These are phyloP conservation scores for Scarus forsteni DNA, from an alignment of 2,797 vertebrate genomes.

Conservation along the genomic window DNA sequence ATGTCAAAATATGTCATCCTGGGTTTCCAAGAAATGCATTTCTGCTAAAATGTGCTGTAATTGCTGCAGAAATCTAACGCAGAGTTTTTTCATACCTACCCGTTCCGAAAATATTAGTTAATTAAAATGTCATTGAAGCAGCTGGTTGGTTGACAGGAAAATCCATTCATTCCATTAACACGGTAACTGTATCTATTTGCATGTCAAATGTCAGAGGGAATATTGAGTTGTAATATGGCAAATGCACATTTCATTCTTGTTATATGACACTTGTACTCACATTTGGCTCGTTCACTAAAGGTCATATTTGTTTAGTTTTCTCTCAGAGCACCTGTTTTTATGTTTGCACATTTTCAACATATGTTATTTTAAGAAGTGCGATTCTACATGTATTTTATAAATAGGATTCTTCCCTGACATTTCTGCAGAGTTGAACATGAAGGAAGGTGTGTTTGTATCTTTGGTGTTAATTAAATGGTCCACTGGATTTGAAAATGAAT, in stretches of 20 bases:
- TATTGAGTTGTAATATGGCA: slow-evolving; percentile 72
- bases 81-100: slow-evolving; percentile 43
- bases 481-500: slow-evolving; percentile 52
- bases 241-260: slow-evolving; percentile 64
- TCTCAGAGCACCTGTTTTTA: slow-evolving; percentile 17
- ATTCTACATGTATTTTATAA: slow-evolving; percentile 1
- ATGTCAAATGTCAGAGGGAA: slow-evolving; percentile 72
- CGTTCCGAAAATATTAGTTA: slow-evolving; percentile 60
- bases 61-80: slow-evolving; percentile 52
- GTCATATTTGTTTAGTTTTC: slow-evolving; percentile 24
- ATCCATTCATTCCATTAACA: slow-evolving; percentile 78
- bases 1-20: slow-evolving; percentile 36
- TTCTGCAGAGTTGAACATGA: slow-evolving; percentile 27
- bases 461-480: slow-evolving; percentile 57
- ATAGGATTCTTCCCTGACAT: slow-evolving; percentile 4
- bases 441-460: slow-evolving; percentile 18
- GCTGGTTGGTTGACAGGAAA: slow-evolving; percentile 70
- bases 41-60: slow-evolving; percentile 42
- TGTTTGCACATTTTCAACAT: neutral
- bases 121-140: slow-evolving; percentile 73
- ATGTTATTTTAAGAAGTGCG: slow-evolving; percentile 4
- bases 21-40: slow-evolving; percentile 39
- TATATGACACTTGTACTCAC: slow-evolving; percentile 56
- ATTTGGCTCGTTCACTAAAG: slow-evolving; percentile 12
- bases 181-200: slow-evolving; percentile 77